Conservation (phyloP, 1,140 invertebrate species). For the Alviniconcha marisindica region DNA sequence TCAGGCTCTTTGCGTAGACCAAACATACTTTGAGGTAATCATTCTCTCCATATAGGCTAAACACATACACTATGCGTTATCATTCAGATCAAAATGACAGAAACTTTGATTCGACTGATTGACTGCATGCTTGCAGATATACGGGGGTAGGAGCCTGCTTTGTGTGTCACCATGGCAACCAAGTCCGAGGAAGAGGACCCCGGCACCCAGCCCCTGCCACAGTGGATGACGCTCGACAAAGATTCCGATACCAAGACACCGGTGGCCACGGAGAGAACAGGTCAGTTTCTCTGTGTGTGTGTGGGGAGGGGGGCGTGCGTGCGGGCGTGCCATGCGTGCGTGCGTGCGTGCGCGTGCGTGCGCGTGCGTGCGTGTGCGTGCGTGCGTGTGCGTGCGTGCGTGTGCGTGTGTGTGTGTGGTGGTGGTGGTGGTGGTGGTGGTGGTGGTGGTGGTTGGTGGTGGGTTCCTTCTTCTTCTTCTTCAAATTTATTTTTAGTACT, state of each 20-base stretch:
- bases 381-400: background rate
- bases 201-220: background rate
- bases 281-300: background rate
- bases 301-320: background rate
- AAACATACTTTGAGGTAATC: background rate
- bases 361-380: background rate
- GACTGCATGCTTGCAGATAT: background rate
- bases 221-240: constrained; percentile 26
- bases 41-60: background rate
- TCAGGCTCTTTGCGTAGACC: background rate
- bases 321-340: constrained; percentile 2
- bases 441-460: too few relatives aligned
- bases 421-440: too few relatives aligned
- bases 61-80: background rate
- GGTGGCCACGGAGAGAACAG: background rate
- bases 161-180: background rate
- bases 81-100: background rate
- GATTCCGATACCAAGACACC: constrained; percentile 33
- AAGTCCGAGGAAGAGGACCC: background rate
- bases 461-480: too few relatives aligned
- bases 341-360: constrained; percentile 5
- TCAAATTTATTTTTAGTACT: too few relatives aligned
- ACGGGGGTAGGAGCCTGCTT: background rate
- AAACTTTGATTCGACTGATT: background rate
- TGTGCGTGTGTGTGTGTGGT: background rate